These are phyloP conservation scores for Odontesthes bonariensis DNA, from an alignment of 2,113 vertebrate genomes.

Conservation along the genomic window DNA sequence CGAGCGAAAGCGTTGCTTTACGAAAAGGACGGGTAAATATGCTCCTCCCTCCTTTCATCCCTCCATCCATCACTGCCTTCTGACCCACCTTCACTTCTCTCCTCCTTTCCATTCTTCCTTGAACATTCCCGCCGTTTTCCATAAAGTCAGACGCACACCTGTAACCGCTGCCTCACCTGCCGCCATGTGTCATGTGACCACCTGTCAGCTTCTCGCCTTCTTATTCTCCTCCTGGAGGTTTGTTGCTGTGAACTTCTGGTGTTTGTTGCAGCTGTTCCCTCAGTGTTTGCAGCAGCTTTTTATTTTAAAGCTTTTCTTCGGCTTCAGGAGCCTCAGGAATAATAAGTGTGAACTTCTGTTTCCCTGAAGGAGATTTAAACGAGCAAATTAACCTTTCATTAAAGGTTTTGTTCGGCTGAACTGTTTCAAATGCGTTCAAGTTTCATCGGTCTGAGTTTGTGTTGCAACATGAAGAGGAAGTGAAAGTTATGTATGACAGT, in stretches of 20 bases:
- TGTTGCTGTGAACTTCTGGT: not conserved
- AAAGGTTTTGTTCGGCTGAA: too few relatives aligned
- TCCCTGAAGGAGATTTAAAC: too few relatives aligned
- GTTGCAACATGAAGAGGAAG: too few relatives aligned
- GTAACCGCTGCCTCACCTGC: constrained; percentile 17
- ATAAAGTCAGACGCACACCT: not conserved
- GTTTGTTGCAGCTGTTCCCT: too few relatives aligned
- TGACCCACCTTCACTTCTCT: not conserved
- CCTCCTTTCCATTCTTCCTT: not conserved
- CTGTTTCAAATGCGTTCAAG: too few relatives aligned
- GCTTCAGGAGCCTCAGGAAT: too few relatives aligned
- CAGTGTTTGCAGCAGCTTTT: too few relatives aligned
- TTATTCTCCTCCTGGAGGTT: not conserved
- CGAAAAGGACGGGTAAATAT: constrained; percentile 75
- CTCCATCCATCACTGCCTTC: not conserved
- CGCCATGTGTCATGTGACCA: constrained; percentile 26
- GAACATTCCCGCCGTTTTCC: not conserved
- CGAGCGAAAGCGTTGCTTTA: constrained; percentile 42
- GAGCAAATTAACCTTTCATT: too few relatives aligned
- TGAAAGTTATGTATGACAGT: too few relatives aligned
- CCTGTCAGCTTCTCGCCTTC: not conserved
- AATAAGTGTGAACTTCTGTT: too few relatives aligned
- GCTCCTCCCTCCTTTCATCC: constrained; percentile 46
- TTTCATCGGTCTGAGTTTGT: too few relatives aligned
- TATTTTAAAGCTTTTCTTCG: too few relatives aligned